Base-by-base conservation (phyloP, 1,140 invertebrate species). In the Ostrea denselamellosa region DNA sequence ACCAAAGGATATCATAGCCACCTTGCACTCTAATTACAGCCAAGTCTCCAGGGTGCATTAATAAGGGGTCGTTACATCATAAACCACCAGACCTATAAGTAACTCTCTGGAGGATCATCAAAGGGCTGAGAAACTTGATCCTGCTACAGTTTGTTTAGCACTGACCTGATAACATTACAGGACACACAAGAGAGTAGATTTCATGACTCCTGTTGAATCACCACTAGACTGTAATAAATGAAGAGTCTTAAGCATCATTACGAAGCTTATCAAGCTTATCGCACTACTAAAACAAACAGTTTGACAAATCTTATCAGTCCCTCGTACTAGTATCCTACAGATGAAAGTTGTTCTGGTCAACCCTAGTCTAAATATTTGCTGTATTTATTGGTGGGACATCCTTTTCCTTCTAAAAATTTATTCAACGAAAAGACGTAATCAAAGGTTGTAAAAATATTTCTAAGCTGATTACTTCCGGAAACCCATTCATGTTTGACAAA, bases 21-120 rank as follows among this genome's bases (percentile, higher is more conserved):
- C 68, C 68, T 77, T 77, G 68, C 68, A 77, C 25, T 77, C 9
- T 77, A 77, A 77, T 77, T 77, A 77, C 28, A 22, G 22, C 28
- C 22, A 14, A 77, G 68, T 77, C 68, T 77, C 68, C 68, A 10
- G 25, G 68, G 68, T 77, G 68, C 68, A 77, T 77, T 77, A 77
- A 77, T 77, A 77, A 77, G 68, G 68, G 68, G 68, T 77, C 25
- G 68, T 77, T 77, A 77, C 68, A 77, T 77, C 68, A 77, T 77
- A 77, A 77, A 77, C 68, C 68, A 77, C 68, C 68, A 77, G 25
- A 77, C 25, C 68, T 28, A 25, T 77, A 77, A 77, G 68, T 77
- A 77, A 77, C 25, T 77, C 68, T 14, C 25, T 9, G 12, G 2
- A 28, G 9, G 8, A 77, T 77, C 25, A 77, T 77, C 68, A 77